phyloP scores from a whole-genome alignment of 2,888 invertebrate genomes.

The Tiphia femorata region DNA sequence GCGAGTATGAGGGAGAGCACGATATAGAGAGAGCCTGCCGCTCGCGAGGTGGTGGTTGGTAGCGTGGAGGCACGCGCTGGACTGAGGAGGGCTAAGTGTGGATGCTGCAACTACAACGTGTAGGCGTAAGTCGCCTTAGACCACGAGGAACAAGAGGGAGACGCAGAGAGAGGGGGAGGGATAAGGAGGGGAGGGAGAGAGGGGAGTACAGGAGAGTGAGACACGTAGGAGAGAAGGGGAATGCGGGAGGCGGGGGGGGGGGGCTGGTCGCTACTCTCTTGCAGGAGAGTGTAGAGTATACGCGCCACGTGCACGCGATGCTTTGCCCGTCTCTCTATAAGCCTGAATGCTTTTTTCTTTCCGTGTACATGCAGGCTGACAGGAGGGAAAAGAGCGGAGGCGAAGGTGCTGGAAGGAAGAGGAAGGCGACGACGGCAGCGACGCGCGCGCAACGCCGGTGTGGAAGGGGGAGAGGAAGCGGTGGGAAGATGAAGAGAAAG shows the following conservation, averaged over 20 bases:
- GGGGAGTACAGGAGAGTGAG: conserved; percentile 25
- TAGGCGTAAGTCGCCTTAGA: conserved; percentile 65
- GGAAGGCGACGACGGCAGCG: no score
- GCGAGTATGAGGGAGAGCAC: conserved; percentile 53
- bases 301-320: no score
- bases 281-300: no score
- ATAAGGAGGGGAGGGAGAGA: conserved; percentile 13
- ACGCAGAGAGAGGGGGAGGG: conserved; percentile 2
- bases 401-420: no score
- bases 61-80: conserved; percentile 69
- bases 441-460: neutral
- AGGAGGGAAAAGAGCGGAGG: no score
- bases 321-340: no score
- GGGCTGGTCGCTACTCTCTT: no score
- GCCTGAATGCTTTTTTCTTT: no score
- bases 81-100: conserved; percentile 67
- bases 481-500: conserved; percentile 6
- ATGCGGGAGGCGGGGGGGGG: conserved; percentile 2
- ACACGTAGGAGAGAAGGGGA: conserved; percentile 22
- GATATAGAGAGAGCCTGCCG: no score
- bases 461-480: neutral
- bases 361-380: no score
- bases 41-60: conserved; percentile 64
- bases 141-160: conserved; percentile 25
- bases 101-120: conserved; percentile 66